A percentile compares a stretch with the other conserved stretches of the same genome.
Evolutionary conservation across 2,888 invertebrate genomes (phyloP).

Genomic region (Chalcis sispes): DNA sequence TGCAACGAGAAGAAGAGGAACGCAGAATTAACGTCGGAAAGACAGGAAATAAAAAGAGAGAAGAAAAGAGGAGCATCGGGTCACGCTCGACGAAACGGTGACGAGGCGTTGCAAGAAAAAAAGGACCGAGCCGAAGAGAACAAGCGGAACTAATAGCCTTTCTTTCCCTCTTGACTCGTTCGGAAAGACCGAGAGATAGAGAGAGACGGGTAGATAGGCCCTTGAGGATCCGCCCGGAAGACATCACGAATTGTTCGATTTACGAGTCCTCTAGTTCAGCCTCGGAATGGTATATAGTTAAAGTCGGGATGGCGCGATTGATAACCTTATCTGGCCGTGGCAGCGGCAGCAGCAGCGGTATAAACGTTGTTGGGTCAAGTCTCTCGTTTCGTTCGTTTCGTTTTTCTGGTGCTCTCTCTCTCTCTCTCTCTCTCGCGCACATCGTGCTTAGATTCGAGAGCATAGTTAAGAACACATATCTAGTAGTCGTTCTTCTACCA

Average conservation of each 20-base stretch:
- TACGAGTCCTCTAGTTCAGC: conserved; percentile 34
- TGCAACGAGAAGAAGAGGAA: no score
- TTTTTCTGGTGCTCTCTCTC: conserved; percentile 7
- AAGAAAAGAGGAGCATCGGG: conserved; percentile 6
- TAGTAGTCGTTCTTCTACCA: conserved; percentile 9
- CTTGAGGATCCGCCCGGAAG: conserved; percentile 24
- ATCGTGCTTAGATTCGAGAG: conserved; percentile 33
- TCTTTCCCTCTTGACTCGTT: neutral
- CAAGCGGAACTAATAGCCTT: conserved; percentile 47
- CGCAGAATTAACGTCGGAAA: no score
- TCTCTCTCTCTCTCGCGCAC: neutral
- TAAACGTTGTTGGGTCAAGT: neutral
- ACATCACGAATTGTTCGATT: conserved; percentile 51
- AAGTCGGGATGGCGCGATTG: conserved; percentile 48
- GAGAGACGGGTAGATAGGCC: neutral
- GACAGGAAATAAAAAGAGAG: no score
- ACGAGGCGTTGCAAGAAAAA: conserved; percentile 41
- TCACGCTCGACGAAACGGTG: conserved; percentile 47
- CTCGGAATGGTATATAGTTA: conserved; percentile 8
- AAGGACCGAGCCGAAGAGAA: neutral
- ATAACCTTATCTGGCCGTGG: conserved; percentile 49
- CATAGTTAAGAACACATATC: conserved; percentile 36
- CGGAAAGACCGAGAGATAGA: no score
- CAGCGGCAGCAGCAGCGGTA: neutral
- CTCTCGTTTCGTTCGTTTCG: no score